These are phyloP conservation scores for Drosophila neonasuta DNA, from an alignment of 2,888 invertebrate genomes.

Conservation along the genomic window DNA sequence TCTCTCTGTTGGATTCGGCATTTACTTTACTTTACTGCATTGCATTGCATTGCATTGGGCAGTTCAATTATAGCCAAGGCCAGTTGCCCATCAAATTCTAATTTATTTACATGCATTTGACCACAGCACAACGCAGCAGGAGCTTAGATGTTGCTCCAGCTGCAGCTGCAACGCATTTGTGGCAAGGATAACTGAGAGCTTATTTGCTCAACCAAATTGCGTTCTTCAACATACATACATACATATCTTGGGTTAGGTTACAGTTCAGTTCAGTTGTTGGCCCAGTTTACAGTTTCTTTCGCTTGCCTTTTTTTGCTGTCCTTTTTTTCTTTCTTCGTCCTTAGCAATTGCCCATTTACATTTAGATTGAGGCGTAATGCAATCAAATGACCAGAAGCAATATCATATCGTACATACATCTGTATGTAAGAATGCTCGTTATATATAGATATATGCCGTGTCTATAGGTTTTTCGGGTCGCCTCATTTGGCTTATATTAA, in stretches of 20 bases:
- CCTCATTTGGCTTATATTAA: slow-evolving; percentile 42
- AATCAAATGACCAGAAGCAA: slow-evolving; percentile 50
- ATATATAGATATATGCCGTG: not conserved
- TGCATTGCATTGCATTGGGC: slow-evolving; percentile 34
- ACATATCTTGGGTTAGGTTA: slow-evolving; percentile 2
- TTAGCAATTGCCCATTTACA: slow-evolving; percentile 65
- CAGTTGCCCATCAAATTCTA: slow-evolving; percentile 59
- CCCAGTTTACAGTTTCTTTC: slow-evolving; percentile 39
- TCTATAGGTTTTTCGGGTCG: slow-evolving; percentile 23
- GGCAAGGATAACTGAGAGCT: slow-evolving; percentile 45
- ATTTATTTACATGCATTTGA: slow-evolving; percentile 71
- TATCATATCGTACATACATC: slow-evolving; percentile 26
- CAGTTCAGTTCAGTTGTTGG: slow-evolving; percentile 34
- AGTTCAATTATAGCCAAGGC: slow-evolving; percentile 51
- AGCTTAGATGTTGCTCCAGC: slow-evolving; percentile 5
- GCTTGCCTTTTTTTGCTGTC: slow-evolving; percentile 8
- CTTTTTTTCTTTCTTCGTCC: slow-evolving; percentile 17
- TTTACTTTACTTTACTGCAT: slow-evolving; percentile 27
- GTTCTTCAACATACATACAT: slow-evolving; percentile 14
- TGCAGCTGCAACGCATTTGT: slow-evolving; percentile 50
- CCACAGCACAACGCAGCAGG: slow-evolving; percentile 14
- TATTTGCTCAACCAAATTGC: slow-evolving; percentile 67
- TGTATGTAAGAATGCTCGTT: not conserved
- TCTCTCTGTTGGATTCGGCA: slow-evolving; percentile 21
- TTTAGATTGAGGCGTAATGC: slow-evolving; percentile 68